phyloP scores from a whole-genome alignment of 2,113 vertebrate genomes.

The Vidua chalybeata region DNA sequence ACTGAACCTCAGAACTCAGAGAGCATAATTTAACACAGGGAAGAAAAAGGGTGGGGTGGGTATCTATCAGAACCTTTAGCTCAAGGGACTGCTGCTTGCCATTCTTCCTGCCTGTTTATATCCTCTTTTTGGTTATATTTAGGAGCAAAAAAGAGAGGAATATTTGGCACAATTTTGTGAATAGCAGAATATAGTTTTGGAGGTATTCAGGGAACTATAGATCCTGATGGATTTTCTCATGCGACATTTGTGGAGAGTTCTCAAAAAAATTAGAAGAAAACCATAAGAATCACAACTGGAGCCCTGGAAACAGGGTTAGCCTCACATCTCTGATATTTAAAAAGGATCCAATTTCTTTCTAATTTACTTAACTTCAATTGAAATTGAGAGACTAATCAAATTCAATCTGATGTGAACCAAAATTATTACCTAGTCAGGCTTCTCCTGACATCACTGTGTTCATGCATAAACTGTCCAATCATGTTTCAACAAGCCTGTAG shows the following conservation, averaged over 20 bases:
- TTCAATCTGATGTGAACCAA: neutral
- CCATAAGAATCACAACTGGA: neutral
- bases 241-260: neutral
- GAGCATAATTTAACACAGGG: neutral
- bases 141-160: neutral
- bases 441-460: neutral
- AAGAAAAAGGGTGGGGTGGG: neutral
- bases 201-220: neutral
- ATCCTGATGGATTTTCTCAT: neutral
- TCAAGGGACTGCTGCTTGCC: neutral
- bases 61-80: neutral
- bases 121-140: neutral
- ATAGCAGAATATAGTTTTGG: neutral
- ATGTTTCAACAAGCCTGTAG: neutral
- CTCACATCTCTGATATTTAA: neutral
- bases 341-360: neutral
- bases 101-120: neutral
- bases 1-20: neutral
- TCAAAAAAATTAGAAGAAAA: neutral
- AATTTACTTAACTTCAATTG: neutral
- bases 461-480: neutral
- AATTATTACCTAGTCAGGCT: neutral
- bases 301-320: neutral
- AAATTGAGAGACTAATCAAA: neutral
- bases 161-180: neutral